These are phyloP conservation scores for Cyclura pinguis DNA, from an alignment of 2,797 vertebrate species.

Conservation along the genomic window DNA sequence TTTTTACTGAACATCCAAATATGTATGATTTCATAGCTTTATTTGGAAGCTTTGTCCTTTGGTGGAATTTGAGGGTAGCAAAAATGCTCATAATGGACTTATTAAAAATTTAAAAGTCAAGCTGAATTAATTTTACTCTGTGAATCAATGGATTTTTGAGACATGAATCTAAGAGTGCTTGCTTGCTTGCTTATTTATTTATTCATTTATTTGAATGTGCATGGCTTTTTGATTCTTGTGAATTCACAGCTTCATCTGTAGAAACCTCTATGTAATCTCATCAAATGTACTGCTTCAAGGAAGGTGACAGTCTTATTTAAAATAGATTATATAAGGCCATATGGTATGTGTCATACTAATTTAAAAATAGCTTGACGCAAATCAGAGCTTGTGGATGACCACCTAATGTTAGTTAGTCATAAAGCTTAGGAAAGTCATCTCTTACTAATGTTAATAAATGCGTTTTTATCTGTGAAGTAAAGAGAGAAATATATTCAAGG, in stretches of 20 bases:
- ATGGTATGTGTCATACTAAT: slow-evolving; percentile 62
- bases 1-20: slow-evolving; percentile 53
- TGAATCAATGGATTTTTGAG: neutral
- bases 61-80: slow-evolving; percentile 53
- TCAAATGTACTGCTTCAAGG: slow-evolving; percentile 21
- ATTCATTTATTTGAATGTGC: neutral
- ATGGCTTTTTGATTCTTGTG: slow-evolving; percentile 22
- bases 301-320: slow-evolving; percentile 39
- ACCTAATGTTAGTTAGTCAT: slow-evolving; percentile 52
- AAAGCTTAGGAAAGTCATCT: slow-evolving; percentile 43
- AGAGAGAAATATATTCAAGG: neutral
- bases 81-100: slow-evolving; percentile 46
- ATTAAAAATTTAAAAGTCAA: slow-evolving; percentile 48
- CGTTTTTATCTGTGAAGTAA: neutral
- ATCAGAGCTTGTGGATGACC: slow-evolving; percentile 66
- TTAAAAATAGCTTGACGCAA: slow-evolving; percentile 65
- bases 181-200: too few species aligned
- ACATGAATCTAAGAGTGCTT: neutral
- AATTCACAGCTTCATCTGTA: slow-evolving; percentile 29
- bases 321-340: slow-evolving; percentile 40
- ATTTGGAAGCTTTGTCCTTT: slow-evolving; percentile 44
- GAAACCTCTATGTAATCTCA: slow-evolving; percentile 23
- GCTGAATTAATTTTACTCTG: slow-evolving; percentile 49
- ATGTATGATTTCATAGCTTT: slow-evolving; percentile 48
- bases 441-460: slow-evolving; percentile 29